Conservation (phyloP, 2,797 vertebrate genomes). For the Malacoctenus gilli region DNA sequence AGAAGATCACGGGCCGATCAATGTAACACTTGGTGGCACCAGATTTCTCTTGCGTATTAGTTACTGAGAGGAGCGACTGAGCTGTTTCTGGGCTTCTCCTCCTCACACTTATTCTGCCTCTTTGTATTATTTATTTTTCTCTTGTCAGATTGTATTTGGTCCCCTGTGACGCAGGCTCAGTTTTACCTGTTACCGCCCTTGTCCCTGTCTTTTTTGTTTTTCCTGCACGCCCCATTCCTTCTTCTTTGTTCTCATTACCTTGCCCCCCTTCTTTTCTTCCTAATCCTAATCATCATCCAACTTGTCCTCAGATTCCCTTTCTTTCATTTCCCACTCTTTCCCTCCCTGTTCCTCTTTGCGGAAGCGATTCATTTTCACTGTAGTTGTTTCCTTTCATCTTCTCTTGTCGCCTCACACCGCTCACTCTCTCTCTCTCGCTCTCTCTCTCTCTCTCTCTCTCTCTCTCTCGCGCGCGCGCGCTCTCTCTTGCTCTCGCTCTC, state of each 20-base stretch:
- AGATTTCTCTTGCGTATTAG: neutral
- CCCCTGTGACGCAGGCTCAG: neutral
- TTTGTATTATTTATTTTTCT: constrained; percentile 10
- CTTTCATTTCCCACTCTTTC: constrained; percentile 24
- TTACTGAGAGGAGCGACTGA: neutral
- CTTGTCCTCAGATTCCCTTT: constrained; percentile 20
- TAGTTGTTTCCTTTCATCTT: constrained; percentile 49
- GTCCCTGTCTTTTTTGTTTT: constrained; percentile 24
- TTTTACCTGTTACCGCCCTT: neutral
- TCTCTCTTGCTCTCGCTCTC: too few relatives aligned
- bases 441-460: neutral
- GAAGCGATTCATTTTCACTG: constrained; percentile 35
- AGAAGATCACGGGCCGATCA: neutral
- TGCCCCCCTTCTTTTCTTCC: neutral
- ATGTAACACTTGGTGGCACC: neutral
- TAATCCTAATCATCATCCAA: constrained; percentile 28
- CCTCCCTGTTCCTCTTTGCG: constrained; percentile 20
- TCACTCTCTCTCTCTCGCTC: neutral
- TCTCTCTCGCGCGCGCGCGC: too few relatives aligned
- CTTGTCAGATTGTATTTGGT: constrained; percentile 7
- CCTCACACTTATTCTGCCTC: neutral
- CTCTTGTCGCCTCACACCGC: neutral
- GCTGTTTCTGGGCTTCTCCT: constrained; percentile 1
- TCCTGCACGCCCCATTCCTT: neutral
- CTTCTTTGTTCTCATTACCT: constrained; percentile 2